Conservation (phyloP, 1,140 invertebrate species). For the Schlechtendalia chinensis region DNA sequence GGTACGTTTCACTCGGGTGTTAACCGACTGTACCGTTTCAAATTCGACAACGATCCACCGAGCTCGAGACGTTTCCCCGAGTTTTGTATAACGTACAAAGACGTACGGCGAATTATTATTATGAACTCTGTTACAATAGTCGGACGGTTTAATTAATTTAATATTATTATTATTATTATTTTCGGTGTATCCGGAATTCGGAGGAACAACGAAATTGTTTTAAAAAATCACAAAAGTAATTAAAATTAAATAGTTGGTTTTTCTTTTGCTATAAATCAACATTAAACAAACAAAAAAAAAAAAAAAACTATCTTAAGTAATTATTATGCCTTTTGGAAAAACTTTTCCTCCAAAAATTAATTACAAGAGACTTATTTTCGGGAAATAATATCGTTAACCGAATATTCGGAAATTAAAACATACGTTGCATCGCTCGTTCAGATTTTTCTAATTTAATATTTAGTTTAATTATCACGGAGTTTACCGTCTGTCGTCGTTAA, state of each 20-base stretch:
- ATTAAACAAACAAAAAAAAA: constrained; percentile 12
- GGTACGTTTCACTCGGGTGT: too few species aligned
- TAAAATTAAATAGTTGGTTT: constrained; percentile 32
- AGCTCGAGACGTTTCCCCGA: neutral
- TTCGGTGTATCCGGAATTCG: constrained; percentile 3
- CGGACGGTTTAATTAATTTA: constrained; percentile 3
- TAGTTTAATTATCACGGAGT: neutral
- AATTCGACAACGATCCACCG: neutral
- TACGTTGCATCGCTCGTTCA: neutral
- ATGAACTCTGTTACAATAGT: neutral
- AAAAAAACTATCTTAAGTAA: neutral
- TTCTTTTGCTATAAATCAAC: constrained; percentile 28
- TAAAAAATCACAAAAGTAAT: constrained; percentile 23
- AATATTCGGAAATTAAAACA: neutral
- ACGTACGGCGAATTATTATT: neutral
- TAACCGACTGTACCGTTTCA: neutral
- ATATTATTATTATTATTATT: neutral
- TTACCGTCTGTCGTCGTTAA: neutral
- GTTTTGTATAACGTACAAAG: neutral
- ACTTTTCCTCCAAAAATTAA: constrained; percentile 30
- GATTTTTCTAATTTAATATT: neutral
- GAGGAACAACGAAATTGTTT: constrained; percentile 2
- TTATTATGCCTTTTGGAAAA: neutral
- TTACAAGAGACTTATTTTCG: constrained; percentile 4
- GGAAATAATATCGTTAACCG: neutral